These are phyloP conservation scores for Lepilemur ruficaudatus DNA, from an alignment of 2,797 vertebrate species.

Conservation along the genomic window DNA sequence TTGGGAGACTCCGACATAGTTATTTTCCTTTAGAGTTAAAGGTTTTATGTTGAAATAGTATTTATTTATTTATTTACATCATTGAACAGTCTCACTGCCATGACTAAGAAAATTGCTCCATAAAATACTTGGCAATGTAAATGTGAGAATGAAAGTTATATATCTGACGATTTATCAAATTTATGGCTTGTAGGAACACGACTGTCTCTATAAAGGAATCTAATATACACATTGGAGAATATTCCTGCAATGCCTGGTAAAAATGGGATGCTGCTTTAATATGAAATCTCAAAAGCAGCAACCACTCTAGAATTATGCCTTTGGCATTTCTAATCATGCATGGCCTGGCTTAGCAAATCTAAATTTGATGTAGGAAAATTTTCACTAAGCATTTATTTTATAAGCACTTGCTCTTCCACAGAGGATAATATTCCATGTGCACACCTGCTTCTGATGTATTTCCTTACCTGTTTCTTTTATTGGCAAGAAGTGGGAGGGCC, in stretches of 20 bases:
- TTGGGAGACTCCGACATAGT: background rate
- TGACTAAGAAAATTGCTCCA: constrained; percentile 66
- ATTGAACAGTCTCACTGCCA: constrained; percentile 26
- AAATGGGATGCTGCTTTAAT: constrained; percentile 27
- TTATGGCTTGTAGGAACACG: constrained; percentile 61
- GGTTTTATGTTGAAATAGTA: constrained; percentile 17
- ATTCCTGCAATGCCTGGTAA: constrained; percentile 44
- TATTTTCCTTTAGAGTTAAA: constrained; percentile 40
- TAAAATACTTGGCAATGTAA: constrained; percentile 68
- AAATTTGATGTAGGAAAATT: constrained; percentile 27
- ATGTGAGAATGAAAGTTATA: constrained; percentile 66
- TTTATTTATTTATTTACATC: constrained; percentile 38
- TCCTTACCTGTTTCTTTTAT: background rate
- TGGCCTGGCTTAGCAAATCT: background rate
- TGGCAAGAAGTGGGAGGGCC: background rate
- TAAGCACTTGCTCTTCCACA: background rate
- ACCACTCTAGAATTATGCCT: background rate
- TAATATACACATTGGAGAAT: constrained; percentile 55
- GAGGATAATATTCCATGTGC: background rate
- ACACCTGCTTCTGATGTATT: background rate
- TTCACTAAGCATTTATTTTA: constrained; percentile 9
- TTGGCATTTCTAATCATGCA: constrained; percentile 19
- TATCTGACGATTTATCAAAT: constrained; percentile 59
- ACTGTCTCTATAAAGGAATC: constrained; percentile 52
- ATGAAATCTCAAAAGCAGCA: constrained; percentile 52